Conservation (phyloP, 2,888 invertebrate genomes). For the Himalopsyche japonica region DNA sequence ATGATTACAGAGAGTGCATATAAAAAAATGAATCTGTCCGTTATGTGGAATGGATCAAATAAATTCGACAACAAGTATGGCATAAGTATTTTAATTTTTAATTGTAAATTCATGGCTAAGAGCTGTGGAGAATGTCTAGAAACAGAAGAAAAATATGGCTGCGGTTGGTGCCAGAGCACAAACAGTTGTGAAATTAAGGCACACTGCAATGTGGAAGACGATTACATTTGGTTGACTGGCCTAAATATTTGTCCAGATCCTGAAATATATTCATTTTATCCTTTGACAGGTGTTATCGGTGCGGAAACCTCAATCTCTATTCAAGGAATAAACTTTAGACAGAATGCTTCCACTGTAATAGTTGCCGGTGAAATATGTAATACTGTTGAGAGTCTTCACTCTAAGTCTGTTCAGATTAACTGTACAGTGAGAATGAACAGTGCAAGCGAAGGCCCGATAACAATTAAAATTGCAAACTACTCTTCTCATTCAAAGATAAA, state of each 20-base stretch:
- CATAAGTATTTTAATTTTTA: constrained; percentile 91
- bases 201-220: constrained; percentile 73
- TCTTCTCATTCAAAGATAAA: constrained; percentile 83
- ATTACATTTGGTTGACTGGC: constrained; percentile 84
- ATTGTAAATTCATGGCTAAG: constrained; percentile 95
- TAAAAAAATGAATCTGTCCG: constrained; percentile 93
- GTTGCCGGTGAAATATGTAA: constrained; percentile 92
- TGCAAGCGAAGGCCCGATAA: constrained; percentile 81
- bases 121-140: constrained; percentile 97
- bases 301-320: constrained; percentile 97
- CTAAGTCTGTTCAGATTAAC: constrained; percentile 88
- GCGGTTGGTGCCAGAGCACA: constrained; percentile 96
- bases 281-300: constrained; percentile 90
- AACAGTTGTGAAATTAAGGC: constrained; percentile 90
- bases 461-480: constrained; percentile 89
- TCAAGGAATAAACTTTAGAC: constrained; percentile 92
- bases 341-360: constrained; percentile 88
- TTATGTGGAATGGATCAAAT: constrained; percentile 94
- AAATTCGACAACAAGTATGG: constrained; percentile 95
- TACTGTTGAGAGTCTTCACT: constrained; percentile 84
- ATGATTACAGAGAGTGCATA: constrained; percentile 89
- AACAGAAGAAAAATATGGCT: constrained; percentile 86
- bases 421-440: constrained; percentile 90
- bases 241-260: constrained; percentile 95
- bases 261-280: constrained; percentile 82